Evolutionary conservation across 2,888 invertebrate genomes (phyloP).

Genomic region (Cynaeus angustus): DNA sequence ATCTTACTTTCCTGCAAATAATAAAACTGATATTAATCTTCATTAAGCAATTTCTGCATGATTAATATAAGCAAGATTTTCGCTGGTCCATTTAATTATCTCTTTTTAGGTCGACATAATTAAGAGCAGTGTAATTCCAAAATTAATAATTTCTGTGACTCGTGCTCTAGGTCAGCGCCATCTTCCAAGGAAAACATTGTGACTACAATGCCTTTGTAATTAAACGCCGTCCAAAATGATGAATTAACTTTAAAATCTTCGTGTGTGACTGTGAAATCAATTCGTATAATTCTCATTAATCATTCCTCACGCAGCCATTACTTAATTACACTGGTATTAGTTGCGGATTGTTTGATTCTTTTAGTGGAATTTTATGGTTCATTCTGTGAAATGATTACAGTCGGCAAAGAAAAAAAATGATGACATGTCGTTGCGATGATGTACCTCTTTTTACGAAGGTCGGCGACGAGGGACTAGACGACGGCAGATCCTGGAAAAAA

Average conservation of each 20-base stretch:
- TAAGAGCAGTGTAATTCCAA: background rate
- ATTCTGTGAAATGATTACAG: background rate
- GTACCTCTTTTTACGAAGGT: conserved; percentile 5
- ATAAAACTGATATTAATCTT: conserved; percentile 34
- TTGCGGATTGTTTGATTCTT: conserved; percentile 41
- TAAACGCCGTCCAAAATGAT: conserved; percentile 30
- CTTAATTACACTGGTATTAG: conserved; percentile 46
- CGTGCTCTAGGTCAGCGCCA: too few relatives aligned
- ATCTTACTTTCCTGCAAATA: conserved; percentile 32
- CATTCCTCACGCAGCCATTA: conserved; percentile 46
- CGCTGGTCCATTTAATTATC: conserved; percentile 5
- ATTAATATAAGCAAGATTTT: conserved; percentile 22
- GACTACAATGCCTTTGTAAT: conserved; percentile 18
- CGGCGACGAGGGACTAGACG: background rate
- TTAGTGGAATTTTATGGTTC: conserved; percentile 33
- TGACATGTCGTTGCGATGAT: conserved; percentile 12
- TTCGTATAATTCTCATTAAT: conserved; percentile 46
- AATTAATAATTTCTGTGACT: background rate
- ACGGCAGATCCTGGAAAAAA: conserved; percentile 24
- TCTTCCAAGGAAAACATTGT: too few relatives aligned
- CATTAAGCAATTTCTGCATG: conserved; percentile 20
- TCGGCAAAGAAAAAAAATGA: conserved; percentile 21
- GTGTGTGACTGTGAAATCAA: conserved; percentile 52
- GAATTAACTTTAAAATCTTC: conserved; percentile 48
- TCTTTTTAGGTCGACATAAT: background rate